Conservation (phyloP, 2,797 vertebrate genomes). For the Ceryle rudis region DNA sequence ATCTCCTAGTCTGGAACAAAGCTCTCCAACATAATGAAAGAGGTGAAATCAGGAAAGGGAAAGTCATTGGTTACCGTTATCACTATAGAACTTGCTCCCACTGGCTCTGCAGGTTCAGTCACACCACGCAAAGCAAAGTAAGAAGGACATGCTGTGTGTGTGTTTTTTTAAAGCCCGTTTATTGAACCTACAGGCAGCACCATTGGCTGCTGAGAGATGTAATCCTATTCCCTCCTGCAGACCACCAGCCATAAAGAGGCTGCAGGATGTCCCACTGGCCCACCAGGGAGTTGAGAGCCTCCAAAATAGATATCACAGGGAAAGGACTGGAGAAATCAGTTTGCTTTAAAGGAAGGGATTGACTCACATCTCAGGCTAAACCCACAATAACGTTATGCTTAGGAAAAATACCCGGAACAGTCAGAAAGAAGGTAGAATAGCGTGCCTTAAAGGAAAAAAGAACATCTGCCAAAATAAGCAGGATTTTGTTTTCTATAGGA, state of each 20-base stretch:
- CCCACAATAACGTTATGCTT: constrained; percentile 29
- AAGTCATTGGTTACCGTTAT: constrained; percentile 76
- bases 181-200: constrained; percentile 64
- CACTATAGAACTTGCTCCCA: constrained; percentile 58
- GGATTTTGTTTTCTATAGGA: constrained; percentile 28
- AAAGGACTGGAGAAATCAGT: constrained; percentile 63
- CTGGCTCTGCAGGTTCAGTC: constrained; percentile 65
- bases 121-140: constrained; percentile 54
- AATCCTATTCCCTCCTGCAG: constrained; percentile 63
- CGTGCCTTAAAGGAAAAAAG: background rate
- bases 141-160: constrained; percentile 67
- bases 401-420: constrained; percentile 29
- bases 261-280: background rate
- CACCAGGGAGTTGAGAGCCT: constrained; percentile 27
- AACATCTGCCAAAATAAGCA: constrained; percentile 56
- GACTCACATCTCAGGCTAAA: constrained; percentile 46
- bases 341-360: constrained; percentile 55
- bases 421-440: constrained; percentile 2
- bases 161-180: constrained; percentile 5
- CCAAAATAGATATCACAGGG: constrained; percentile 71
- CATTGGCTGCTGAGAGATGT: constrained; percentile 71
- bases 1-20: constrained; percentile 80
- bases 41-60: constrained; percentile 73
- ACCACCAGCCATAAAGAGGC: constrained; percentile 71
- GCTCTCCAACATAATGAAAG: constrained; percentile 75